Conservation (phyloP, 1,140 invertebrate genomes). For the Cylas formicarius region DNA sequence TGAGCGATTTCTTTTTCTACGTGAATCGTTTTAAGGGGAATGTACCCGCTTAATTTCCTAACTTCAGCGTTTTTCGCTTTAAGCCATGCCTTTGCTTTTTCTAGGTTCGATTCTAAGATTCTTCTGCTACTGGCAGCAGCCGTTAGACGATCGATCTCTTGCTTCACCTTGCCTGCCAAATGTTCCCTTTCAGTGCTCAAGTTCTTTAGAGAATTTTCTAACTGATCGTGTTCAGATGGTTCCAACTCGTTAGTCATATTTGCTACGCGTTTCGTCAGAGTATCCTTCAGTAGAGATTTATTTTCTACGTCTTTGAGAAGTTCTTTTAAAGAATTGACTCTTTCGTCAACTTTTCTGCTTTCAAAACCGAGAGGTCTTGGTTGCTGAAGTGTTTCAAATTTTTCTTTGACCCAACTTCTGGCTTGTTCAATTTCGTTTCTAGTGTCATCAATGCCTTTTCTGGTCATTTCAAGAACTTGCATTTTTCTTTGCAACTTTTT, state of each 20-base stretch:
- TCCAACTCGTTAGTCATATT: conserved; percentile 83
- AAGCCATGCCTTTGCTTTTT: conserved; percentile 71
- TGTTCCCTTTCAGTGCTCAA: conserved; percentile 64
- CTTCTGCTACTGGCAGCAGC: conserved; percentile 60
- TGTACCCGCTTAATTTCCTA: conserved; percentile 63
- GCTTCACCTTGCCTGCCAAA: conserved; percentile 60
- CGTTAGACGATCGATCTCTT: conserved; percentile 63
- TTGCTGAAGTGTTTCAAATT: conserved; percentile 59
- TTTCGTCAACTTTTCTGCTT: conserved; percentile 64
- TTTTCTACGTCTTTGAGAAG: conserved; percentile 77
- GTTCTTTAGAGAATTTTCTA: conserved; percentile 59
- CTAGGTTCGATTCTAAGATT: conserved; percentile 69
- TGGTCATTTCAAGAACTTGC: conserved; percentile 70
- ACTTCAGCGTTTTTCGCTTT: conserved; percentile 67
- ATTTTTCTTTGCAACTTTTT: conserved; percentile 77
- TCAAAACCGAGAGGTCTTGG: conserved; percentile 66
- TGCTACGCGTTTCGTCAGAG: conserved; percentile 71
- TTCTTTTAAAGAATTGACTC: conserved; percentile 61
- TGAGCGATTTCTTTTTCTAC: conserved; percentile 72
- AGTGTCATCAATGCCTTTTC: conserved; percentile 70
- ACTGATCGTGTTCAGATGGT: conserved; percentile 61
- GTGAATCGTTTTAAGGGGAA: conserved; percentile 62
- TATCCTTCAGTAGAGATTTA: conserved; percentile 74
- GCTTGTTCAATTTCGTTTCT: conserved; percentile 67
- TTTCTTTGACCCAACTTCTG: conserved; percentile 72